Base-by-base conservation (phyloP, 1,140 invertebrate species). In the Ceratitis capitata region DNA sequence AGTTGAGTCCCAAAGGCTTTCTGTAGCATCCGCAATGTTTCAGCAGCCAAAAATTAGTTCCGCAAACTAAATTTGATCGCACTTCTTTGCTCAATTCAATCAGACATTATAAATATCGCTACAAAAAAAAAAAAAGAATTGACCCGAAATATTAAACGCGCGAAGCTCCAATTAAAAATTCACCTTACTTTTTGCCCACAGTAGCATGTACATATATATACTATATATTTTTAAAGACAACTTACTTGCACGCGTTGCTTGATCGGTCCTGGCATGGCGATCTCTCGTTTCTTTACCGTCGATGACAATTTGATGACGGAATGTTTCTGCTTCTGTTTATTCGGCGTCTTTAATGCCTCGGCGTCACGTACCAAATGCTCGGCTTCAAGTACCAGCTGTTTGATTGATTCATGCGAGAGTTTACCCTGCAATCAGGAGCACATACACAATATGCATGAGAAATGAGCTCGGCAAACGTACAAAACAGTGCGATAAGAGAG, bases 361-460 rank as follows among this genome's bases (percentile, higher is more conserved):
- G 90, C 91, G 87, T 92, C 91, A 87, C 91, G 91, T 86, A 92
- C 91, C 88, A 92, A 91, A 90, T 91, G 91, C 88, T 92, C 91
- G 61, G 91, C 91, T 83, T 91, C 90, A 82, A 91, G 87, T 85
- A 92, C 91, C 85, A 92, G 87, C 88, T 92, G 91, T 87, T 92
- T 91, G 88, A 92, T 92, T 88, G 91, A 90, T 88, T 92, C 91
- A 89, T 92, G 90, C 89, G 91, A 91, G 86, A 90, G 89, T 88
- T 90, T 91, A 87, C 88, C 88, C 90, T 91, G 86, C 32, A 83
- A 53, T 12, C 47, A 83, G 32, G 39, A 83, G 0, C 29, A 19
- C 14, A 32, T 26, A 51, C 49, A 51, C 16, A 69, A n/a, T n/a
- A n/a, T n/a, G n/a, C 10, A 78, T 45, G 32, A 83, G 4, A 53